A percentile compares a stretch with the other conserved stretches of the same genome.
phyloP scores from a whole-genome alignment of 2,888 invertebrate species.

The Sericinus montela region DNA sequence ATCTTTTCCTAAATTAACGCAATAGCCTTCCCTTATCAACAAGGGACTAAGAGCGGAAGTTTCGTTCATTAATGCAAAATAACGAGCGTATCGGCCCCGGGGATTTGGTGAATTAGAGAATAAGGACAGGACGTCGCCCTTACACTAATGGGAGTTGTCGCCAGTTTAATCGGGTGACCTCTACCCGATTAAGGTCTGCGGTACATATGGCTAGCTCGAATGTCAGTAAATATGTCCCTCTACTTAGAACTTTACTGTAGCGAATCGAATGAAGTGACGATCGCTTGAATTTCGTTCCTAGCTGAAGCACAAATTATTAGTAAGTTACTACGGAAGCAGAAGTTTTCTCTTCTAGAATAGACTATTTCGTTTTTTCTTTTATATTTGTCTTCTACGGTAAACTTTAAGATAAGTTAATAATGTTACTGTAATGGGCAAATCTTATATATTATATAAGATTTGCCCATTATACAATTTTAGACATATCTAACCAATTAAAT shows the following conservation, averaged over 20 bases:
- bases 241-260: not conserved
- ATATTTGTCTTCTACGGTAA: too few species aligned
- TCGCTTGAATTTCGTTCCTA: not conserved
- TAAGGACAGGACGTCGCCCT: conserved; percentile 46
- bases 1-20: conserved; percentile 39
- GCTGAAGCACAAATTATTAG: too few species aligned
- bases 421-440: too few species aligned
- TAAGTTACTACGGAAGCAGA: too few species aligned
- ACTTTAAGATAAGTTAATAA: too few species aligned
- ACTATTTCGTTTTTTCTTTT: too few species aligned
- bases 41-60: conserved; percentile 56
- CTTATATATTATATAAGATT: too few species aligned
- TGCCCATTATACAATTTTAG: too few species aligned
- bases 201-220: conserved; percentile 14
- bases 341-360: not conserved
- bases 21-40: conserved; percentile 56
- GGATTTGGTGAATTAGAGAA: conserved; percentile 46
- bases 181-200: conserved; percentile 39
- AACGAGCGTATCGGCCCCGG: conserved; percentile 61
- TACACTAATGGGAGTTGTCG: conserved; percentile 56
- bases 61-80: conserved; percentile 66
- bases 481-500: too few species aligned
- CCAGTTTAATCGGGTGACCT: conserved; percentile 46
- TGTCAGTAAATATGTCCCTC: not conserved
- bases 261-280: not conserved